Evolutionary conservation across 1,140 invertebrate species (phyloP).

Genomic region (Drosophila truncata): DNA sequence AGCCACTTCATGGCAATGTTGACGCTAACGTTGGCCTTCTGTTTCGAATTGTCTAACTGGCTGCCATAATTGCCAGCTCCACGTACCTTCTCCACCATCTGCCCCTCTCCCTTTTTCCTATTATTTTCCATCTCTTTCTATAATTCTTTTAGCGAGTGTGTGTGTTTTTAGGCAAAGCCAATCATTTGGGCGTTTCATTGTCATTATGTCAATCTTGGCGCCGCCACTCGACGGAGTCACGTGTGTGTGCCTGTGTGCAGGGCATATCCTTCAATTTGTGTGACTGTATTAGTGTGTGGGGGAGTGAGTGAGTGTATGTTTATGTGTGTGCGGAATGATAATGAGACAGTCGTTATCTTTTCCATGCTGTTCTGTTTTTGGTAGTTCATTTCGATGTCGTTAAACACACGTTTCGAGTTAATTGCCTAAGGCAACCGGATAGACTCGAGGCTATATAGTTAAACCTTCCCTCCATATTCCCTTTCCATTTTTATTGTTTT

Average conservation of each 20-base stretch:
- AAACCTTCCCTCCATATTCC: background rate
- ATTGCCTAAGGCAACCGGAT: conserved; percentile 39
- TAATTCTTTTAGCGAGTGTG: conserved; percentile 31
- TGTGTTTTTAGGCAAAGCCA: conserved; percentile 55
- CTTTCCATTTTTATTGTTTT: conserved; percentile 7
- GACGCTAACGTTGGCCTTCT: conserved; percentile 43
- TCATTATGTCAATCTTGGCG: conserved; percentile 61
- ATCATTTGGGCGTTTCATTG: conserved; percentile 77
- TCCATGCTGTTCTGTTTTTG: conserved; percentile 68
- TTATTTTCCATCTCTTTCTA: conserved; percentile 6
- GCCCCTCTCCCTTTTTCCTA: background rate
- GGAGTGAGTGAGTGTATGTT: background rate
- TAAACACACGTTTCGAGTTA: conserved; percentile 77
- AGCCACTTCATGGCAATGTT: conserved; percentile 54
- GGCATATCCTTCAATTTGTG: conserved; percentile 51
- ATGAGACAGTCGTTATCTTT: conserved; percentile 69
- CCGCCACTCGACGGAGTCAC: conserved; percentile 40
- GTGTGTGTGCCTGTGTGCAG: conserved; percentile 30
- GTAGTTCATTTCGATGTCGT: conserved; percentile 79
- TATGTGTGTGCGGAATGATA: conserved; percentile 50
- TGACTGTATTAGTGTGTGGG: conserved; percentile 8
- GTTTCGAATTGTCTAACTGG: conserved; percentile 51
- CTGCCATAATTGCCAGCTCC: conserved; percentile 41
- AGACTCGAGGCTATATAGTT: background rate
- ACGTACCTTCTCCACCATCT: conserved; percentile 21